Conservation (phyloP, 2,113 vertebrate species). For the Hyperoodon ampullatus region DNA sequence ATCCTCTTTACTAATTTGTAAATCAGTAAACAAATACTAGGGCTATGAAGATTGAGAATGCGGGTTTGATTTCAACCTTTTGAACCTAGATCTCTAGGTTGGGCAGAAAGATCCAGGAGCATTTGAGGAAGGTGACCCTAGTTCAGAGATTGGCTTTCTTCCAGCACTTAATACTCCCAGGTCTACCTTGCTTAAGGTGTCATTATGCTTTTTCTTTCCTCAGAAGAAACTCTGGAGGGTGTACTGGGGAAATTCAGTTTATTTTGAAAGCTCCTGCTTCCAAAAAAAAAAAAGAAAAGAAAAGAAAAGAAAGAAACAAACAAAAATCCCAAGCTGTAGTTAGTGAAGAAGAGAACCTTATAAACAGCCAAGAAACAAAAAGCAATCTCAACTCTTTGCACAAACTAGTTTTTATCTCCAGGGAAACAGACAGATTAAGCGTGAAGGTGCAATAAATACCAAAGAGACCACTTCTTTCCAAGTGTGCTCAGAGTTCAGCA, state of each 20-base stretch:
- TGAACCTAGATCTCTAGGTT: neutral
- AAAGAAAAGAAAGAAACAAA: neutral
- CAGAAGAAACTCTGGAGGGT: neutral
- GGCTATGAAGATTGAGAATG: neutral
- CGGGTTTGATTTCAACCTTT: slow-evolving; percentile 26
- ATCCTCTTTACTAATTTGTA: neutral
- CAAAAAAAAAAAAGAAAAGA: neutral
- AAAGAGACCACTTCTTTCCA: slow-evolving; percentile 74
- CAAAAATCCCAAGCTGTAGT: slow-evolving; percentile 53
- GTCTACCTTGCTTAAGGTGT: slow-evolving; percentile 21
- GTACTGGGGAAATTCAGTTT: slow-evolving; percentile 1
- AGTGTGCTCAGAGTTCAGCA: slow-evolving; percentile 77
- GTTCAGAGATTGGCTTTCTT: slow-evolving; percentile 32
- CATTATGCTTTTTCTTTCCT: neutral
- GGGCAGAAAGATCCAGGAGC: neutral
- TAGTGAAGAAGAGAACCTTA: slow-evolving; percentile 23
- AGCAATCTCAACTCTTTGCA: slow-evolving; percentile 60
- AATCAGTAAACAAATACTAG: slow-evolving; percentile 22
- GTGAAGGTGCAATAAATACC: slow-evolving; percentile 75
- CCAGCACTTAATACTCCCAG: slow-evolving; percentile 43
- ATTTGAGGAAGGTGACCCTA: slow-evolving; percentile 36
- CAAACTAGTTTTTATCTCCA: slow-evolving; percentile 70
- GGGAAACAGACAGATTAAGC: slow-evolving; percentile 71
- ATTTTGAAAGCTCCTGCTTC: neutral
- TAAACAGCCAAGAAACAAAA: slow-evolving; percentile 50